Evolutionary conservation across 1,140 invertebrate species (phyloP), one percentile per base, ranked within the genome.

Genomic region (Drosophila malerkotliana): DNA sequence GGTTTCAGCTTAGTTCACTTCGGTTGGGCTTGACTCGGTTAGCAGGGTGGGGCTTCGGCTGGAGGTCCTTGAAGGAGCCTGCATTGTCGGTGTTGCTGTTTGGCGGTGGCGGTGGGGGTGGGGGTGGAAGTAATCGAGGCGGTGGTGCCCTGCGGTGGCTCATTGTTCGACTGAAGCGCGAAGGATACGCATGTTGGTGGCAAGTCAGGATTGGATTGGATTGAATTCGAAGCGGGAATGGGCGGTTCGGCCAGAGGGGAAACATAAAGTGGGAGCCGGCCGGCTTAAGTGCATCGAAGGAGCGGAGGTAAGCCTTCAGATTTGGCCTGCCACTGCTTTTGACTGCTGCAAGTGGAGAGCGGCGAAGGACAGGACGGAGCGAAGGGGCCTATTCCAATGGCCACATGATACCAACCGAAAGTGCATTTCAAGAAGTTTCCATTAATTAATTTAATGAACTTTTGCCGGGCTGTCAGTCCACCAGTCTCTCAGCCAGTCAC

Each of bases 91-190:
- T 66, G 53, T 7, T 24, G 10, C 2, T 28, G 26, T 6, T 28
- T 1, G 18, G 26, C 26, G 59, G 8, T 54, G 5, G 18, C 1
- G 30, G 39, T 44, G 39, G 44, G 1, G 3, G 9, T 24, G 49
- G 28, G 24, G 66, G 32, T 44, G 60, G n/a, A 6, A 37, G 51
- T 44, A 44, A 44, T 44, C 41, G 18, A 48, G 41, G 41, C 68
- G 67, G 32, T 64, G 54, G 47, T 74, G 73, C 61, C 73, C 77
- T 82, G 83, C 49, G 78, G 82, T 57, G 57, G 54, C 63, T 74
- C 58, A 87, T 85, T 85, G 81, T 85, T 87, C 79, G 60, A 63
- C 80, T 78, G 74, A 69, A 73, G 61, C 74, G 78, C 82, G 51
- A 52, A 56, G 74, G 51, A 72, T 71, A 82, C 78, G 81, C 78